A percentile compares a stretch with the other conserved stretches of the same genome.
These are phyloP conservation scores for Antechinus flavipes DNA, from an alignment of 2,113 vertebrate genomes.

Conservation along the genomic window DNA sequence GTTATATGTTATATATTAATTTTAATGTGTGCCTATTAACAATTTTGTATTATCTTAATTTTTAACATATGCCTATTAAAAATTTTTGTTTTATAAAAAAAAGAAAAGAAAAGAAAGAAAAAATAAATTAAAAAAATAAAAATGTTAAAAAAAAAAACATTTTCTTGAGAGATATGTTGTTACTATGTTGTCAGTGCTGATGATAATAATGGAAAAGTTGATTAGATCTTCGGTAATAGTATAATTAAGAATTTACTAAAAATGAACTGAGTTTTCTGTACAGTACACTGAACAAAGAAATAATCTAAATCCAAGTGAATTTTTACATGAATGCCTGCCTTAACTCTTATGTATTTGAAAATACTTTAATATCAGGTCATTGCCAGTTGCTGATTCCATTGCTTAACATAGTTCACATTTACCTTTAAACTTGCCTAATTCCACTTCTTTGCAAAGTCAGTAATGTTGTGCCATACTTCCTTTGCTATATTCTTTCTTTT, in stretches of 20 bases:
- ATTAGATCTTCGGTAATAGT: background rate
- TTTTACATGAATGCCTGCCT: conserved; percentile 8
- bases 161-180: background rate
- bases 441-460: background rate
- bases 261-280: background rate
- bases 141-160: too few species aligned
- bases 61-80: too few species aligned
- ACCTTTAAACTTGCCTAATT: background rate
- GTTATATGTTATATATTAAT: too few species aligned
- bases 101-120: too few species aligned
- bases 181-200: background rate
- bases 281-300: background rate
- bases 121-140: too few species aligned
- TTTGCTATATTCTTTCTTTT: background rate
- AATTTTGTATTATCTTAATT: too few species aligned
- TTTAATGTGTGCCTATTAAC: too few species aligned
- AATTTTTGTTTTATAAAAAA: too few species aligned
- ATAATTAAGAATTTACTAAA: background rate
- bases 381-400: background rate
- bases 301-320: conserved; percentile 8
- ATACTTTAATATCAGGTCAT: background rate
- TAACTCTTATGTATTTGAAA: conserved; percentile 20
- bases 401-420: background rate
- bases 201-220: background rate
- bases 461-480: background rate